Base-by-base conservation (phyloP, 1,140 invertebrate genomes). In the Drosophila grimshawi region DNA sequence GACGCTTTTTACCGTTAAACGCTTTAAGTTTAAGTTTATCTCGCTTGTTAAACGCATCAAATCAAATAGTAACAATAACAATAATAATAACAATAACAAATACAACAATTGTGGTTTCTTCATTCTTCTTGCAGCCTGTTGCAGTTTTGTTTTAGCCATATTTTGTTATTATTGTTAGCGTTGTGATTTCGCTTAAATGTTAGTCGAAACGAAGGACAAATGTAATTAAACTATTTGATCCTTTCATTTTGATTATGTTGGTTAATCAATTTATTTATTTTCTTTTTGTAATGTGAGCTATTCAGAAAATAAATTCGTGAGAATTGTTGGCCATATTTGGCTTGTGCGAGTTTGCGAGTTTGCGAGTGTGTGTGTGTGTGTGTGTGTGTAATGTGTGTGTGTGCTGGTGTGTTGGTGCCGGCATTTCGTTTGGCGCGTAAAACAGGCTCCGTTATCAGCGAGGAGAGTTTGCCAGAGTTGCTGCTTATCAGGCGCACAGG, bases 391-490 rank as follows among this genome's bases (percentile, higher is more conserved):
- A 19, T 19, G 60, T 67, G 48, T 11, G 46, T 43, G 11, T 45
- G 41, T 63, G 51, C n/a, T n/a, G n/a, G n/a, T 41, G 32, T 45
- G 35, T 51, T 59, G 67, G 57, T 51, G 59, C 81, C 81, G 82
- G 82, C 66, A 60, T 78, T 80, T 80, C 30, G 68, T 73, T 86
- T 85, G 81, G 82, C 82, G 82, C 82, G 78, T 78, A 86, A 85
- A 81, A 55, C 6, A 39, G 48, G 19, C 7, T n/a, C 48, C 32
- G 53, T 60, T 72, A 66, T 70, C 67, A 70, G 57, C 49, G 32
- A 27, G 27, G 43, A 60, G 76, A 19, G 19, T 19, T 48, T 45
- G 63, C 55, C 19, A 19, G 19, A 19, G 19, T 72, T 48, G 69
- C 64, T 37, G 49, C 52, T 83, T 67, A 82, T 79, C 76, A 76